Evolutionary conservation across 2,113 vertebrate genomes (phyloP).

Genomic region (Motacilla tschutschensis): DNA sequence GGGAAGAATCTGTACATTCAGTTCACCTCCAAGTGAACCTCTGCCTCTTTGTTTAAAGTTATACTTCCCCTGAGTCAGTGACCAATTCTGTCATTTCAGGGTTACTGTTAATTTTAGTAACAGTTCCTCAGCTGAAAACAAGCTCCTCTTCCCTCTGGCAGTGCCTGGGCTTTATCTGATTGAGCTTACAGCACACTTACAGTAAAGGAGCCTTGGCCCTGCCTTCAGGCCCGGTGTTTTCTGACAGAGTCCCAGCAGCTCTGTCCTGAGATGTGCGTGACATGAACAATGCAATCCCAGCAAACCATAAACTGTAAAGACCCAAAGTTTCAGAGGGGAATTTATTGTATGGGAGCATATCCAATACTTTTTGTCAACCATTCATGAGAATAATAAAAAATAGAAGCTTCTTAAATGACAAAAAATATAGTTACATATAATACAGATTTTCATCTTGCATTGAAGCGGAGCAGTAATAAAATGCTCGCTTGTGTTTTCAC

Average conservation of each 20-base stretch:
- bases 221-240: not conserved
- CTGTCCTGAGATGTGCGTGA: fast-evolving
- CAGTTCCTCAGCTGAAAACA: not conserved
- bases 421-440: slow-evolving; percentile 74
- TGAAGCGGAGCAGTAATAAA: slow-evolving; percentile 62
- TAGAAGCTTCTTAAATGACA: slow-evolving; percentile 72
- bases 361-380: slow-evolving; percentile 61
- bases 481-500: slow-evolving; percentile 58
- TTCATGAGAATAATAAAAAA: slow-evolving; percentile 75
- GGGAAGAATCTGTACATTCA: not conserved
- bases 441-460: slow-evolving; percentile 70
- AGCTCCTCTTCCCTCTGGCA: not conserved
- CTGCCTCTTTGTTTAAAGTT: not conserved
- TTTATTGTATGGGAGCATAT: slow-evolving; percentile 75
- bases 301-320: slow-evolving; percentile 48
- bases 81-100: not conserved
- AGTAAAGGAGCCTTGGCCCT: not conserved
- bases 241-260: not conserved
- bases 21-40: not conserved
- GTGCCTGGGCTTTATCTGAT: not conserved
- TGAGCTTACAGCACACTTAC: not conserved
- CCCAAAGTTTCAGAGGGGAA: slow-evolving; percentile 67
- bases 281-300: slow-evolving; percentile 7
- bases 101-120: not conserved
- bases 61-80: fast-evolving